Percentiles rank a stretch among this genome's conserved stretches.
These are phyloP conservation scores for Pyrgilauda ruficollis DNA, from an alignment of 2,113 vertebrate genomes.

Conservation along the genomic window DNA sequence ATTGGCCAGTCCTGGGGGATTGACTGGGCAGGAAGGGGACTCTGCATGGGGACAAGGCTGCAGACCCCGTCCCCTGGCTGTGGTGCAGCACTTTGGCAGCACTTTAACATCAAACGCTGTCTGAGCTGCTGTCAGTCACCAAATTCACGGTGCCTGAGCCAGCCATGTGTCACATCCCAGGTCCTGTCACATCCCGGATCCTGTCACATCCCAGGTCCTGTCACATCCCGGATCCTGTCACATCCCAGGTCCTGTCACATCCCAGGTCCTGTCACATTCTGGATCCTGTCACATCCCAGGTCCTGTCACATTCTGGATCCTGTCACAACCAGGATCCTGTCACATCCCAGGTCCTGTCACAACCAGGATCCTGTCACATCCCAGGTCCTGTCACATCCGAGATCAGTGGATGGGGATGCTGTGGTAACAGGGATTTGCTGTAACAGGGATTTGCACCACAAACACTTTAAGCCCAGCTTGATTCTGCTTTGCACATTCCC, in stretches of 20 bases:
- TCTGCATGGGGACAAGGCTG: background rate
- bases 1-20: rapidly evolving
- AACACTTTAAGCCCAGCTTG: rapidly evolving
- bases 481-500: background rate
- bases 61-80: background rate
- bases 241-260: rapidly evolving
- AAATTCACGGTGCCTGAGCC: background rate
- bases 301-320: background rate
- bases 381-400: background rate
- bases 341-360: rapidly evolving
- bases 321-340: rapidly evolving
- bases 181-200: rapidly evolving
- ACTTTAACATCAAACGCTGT: background rate
- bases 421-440: background rate
- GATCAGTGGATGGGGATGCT: rapidly evolving
- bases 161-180: background rate
- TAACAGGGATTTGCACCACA: background rate
- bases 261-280: rapidly evolving
- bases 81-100: background rate
- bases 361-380: background rate
- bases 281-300: background rate
- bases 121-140: background rate
- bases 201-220: background rate
- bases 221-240: rapidly evolving
- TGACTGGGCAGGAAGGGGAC: background rate